These are phyloP conservation scores for Taxidea taxus DNA, from an alignment of 2,113 vertebrate species.

Conservation along the genomic window DNA sequence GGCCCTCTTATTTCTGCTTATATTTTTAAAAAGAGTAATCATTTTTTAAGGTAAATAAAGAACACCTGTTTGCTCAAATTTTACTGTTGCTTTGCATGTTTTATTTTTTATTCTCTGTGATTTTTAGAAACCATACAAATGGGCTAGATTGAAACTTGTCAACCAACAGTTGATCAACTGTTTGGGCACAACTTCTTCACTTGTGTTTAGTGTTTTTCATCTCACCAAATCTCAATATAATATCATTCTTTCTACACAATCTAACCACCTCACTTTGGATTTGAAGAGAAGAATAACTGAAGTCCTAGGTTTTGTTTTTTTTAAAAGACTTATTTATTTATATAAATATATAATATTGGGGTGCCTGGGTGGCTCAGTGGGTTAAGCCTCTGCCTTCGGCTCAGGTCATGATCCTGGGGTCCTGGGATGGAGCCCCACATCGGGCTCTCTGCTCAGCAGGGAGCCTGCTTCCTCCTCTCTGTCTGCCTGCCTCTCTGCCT, in stretches of 20 bases:
- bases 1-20: not conserved
- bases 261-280: not conserved
- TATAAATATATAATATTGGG: too few relatives aligned
- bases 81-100: not conserved
- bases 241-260: not conserved
- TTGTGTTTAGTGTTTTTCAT: not conserved
- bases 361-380: too few relatives aligned
- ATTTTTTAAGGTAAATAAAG: not conserved
- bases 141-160: not conserved
- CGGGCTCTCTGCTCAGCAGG: too few relatives aligned
- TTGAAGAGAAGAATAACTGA: not conserved
- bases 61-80: not conserved
- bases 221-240: not conserved
- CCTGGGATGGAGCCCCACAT: too few relatives aligned
- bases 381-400: too few relatives aligned
- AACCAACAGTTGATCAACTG: not conserved
- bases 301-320: not conserved
- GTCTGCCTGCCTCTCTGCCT: too few relatives aligned
- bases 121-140: not conserved
- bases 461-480: too few relatives aligned
- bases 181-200: not conserved
- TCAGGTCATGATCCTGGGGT: too few relatives aligned
- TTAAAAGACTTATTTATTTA: too few relatives aligned
- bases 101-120: not conserved
- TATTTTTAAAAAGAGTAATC: not conserved